Base-by-base conservation (phyloP, 92 coral and sea anemone genomes). In the Galaxea fascicularis region DNA sequence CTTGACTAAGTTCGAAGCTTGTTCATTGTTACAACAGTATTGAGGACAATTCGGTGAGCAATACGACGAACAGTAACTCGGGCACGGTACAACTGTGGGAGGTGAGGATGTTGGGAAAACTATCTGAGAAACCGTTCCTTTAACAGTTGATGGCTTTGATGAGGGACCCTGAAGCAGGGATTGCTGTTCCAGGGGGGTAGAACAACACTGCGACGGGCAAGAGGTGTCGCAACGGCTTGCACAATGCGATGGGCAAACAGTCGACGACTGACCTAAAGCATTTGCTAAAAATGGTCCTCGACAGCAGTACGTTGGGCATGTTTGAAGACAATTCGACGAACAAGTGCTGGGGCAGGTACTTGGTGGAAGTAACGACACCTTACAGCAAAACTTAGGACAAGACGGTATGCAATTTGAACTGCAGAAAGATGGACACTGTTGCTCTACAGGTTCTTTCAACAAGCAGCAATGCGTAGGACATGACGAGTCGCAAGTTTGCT, bases 381-480 rank as follows among this genome's bases (percentile, higher is more conserved):
- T 53, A 56, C 91, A 88, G 53, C 88, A 82, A 45, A 27, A 35
- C 20, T 60, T 41, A 20, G 91, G 91, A 76, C 91, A 88, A 6
- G 30, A 57, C 54, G 83, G 63, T 1, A 49, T 17, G 60, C 88
- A 88, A 13, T 46, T 88, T 10, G 77, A 18, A 9, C 57, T 59
- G 30, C 91, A 82, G 15, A 28, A 18, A 27, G 45, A 22, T 21
- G 88, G 92, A 52, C 89, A 78, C 62, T 66, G 22, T 27, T 57
- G 54, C 0, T 30, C 12, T 8, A 70, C 15, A 41, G 5, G 57
- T 17, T 10, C 71, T 13, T 10, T 75, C 11, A 51, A 44, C 11
- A 39, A 44, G 64, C 93, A 90, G 76, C 93, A 90, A 20, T 70
- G 88, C 10, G 80, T 15, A 27, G 90, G 90, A 24, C 93, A 90